Evolutionary conservation across 2,113 vertebrate genomes (phyloP).

Genomic region (Corythoichthys intestinalis): DNA sequence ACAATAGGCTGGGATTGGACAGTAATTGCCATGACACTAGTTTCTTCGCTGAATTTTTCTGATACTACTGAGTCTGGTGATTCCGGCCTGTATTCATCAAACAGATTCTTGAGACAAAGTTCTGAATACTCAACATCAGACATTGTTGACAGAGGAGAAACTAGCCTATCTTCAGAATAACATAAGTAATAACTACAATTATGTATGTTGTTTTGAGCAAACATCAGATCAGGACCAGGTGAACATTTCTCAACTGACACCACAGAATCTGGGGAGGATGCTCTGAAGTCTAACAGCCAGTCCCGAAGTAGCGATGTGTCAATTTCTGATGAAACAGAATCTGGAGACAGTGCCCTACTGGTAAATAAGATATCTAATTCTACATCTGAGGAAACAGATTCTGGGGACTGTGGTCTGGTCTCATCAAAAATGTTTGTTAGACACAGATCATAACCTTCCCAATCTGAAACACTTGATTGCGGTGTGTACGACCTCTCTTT

Average conservation of each 20-base stretch:
- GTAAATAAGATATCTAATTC: background rate
- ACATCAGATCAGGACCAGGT: background rate
- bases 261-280: conserved; percentile 30
- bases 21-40: background rate
- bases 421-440: conserved; percentile 1
- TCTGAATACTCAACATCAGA: conserved; percentile 7
- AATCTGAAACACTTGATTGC: background rate
- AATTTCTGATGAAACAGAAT: conserved; percentile 13
- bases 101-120: conserved; percentile 5
- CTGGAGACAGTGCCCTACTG: conserved; percentile 11
- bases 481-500: conserved; percentile 1
- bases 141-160: background rate
- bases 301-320: background rate
- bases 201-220: background rate
- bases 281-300: conserved; percentile 6
- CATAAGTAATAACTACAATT: conserved; percentile 38
- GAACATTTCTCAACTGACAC: background rate
- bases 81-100: conserved; percentile 8
- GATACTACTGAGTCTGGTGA: background rate
- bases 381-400: background rate
- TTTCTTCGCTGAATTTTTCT: background rate
- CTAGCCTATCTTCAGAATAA: conserved; percentile 8
- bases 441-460: background rate
- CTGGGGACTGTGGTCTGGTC: conserved; percentile 10
- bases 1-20: no score